These are phyloP conservation scores for Colistium nudipinnis DNA, from an alignment of 2,113 vertebrate genomes.

Conservation along the genomic window DNA sequence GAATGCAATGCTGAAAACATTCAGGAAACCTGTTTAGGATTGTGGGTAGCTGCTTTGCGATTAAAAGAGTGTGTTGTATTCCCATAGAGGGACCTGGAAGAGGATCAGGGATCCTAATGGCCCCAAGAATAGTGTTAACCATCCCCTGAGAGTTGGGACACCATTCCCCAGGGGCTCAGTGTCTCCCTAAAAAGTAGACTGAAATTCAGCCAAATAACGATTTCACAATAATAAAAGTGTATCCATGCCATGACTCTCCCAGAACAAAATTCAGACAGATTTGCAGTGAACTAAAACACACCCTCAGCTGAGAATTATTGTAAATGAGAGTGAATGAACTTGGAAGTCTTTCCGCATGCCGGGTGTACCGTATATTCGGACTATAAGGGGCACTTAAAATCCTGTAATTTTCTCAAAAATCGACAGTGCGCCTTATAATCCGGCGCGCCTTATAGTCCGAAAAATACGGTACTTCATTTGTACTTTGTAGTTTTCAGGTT, in stretches of 20 bases:
- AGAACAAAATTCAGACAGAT: slow-evolving; percentile 33
- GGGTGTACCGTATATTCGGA: too few species aligned
- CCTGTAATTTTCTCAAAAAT: too few species aligned
- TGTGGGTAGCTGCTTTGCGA: not conserved
- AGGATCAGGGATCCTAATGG: not conserved
- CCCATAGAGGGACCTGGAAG: not conserved
- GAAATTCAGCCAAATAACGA: slow-evolving; percentile 63
- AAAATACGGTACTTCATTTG: too few species aligned
- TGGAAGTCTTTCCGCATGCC: not conserved
- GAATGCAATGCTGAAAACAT: not conserved
- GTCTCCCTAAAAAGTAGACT: slow-evolving; percentile 22
- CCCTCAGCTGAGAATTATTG: not conserved
- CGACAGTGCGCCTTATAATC: too few species aligned
- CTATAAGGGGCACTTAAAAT: too few species aligned
- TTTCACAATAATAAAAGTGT: slow-evolving; percentile 42
- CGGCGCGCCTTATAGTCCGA: too few species aligned
- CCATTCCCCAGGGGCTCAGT: slow-evolving; percentile 26
- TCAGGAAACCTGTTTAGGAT: not conserved
- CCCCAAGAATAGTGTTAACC: slow-evolving; percentile 43
- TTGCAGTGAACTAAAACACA: slow-evolving; percentile 25
- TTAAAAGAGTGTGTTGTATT: not conserved
- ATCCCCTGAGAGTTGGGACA: slow-evolving; percentile 22
- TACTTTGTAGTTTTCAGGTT: too few species aligned
- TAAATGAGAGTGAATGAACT: not conserved
- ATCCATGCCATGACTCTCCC: slow-evolving; percentile 33